Base-by-base conservation (phyloP, 2,888 invertebrate genomes). In the Megastigmus dorsalis region DNA sequence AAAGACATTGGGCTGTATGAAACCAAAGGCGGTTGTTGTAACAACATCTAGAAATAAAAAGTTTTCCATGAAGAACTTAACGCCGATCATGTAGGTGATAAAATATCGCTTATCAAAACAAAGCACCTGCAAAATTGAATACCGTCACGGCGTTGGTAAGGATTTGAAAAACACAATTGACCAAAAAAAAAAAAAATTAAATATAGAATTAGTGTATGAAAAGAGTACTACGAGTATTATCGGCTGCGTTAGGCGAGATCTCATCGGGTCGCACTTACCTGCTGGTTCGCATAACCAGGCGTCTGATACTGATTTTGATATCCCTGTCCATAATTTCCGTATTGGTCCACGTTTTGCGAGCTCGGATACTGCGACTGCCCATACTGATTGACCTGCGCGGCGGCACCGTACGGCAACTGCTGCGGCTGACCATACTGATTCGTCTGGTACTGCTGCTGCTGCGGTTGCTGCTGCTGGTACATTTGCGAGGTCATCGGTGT, bases 281-380 rank as follows among this genome's bases (percentile, higher is more conserved):
- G 81, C 48, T 77, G 77, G 57, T 72, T 67, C 62, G 74, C 60
- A 52, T 80, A 87, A 75, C 78, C 79, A 60, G 83, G 83, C 15
- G 62, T 38, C 63, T 84, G 83, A 78, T 80, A 84, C 77, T 84
- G 84, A 79, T 82, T 84, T 71, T 80, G 86, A 73, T 82, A 75
- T 67, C 73, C 76, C 18, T 69, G 76, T 43, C 55, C 69, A 28
- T 79, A 77, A 72, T 65, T 78, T 52, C 54, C 77, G 48, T 79
- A 78, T 62, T 67, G 75, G 65, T 83, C 80, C 33, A 85, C 82
- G 80, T 86, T 86, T 74, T 84, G 85, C 36, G 82, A 76, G 78
- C 83, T 77, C 54, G 81, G 83, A 33, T 82, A 83, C 62, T 82
- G 84, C 69, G 79, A 74, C 68, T 83, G 85, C 50, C 80, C 81